These are phyloP conservation scores for Cecropterus lyciades DNA, from an alignment of 1,140 invertebrate species.

Conservation along the genomic window DNA sequence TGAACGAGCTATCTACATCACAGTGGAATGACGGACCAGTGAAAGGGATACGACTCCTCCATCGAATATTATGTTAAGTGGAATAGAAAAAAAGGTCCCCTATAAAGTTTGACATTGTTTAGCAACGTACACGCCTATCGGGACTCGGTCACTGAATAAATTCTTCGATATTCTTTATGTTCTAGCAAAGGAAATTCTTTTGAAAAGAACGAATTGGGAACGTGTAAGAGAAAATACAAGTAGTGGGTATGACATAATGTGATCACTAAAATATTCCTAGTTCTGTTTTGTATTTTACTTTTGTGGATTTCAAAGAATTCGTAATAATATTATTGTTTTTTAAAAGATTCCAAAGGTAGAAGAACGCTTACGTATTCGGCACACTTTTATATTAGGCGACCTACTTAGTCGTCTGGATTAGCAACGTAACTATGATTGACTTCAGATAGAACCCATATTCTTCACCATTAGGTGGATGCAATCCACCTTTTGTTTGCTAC, in stretches of 20 bases:
- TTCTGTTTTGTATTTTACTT: background rate
- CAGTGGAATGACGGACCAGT: conserved; percentile 30
- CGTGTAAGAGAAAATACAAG: background rate
- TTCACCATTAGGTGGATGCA: too few species aligned
- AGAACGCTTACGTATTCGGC: too few species aligned
- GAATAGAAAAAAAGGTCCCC: conserved; percentile 31
- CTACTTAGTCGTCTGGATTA: too few species aligned
- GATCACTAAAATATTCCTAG: background rate
- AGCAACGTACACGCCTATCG: conserved; percentile 20
- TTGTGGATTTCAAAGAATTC: too few species aligned
- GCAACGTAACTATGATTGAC: too few species aligned
- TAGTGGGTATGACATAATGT: background rate
- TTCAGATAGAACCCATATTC: too few species aligned
- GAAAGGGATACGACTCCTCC: conserved; percentile 30
- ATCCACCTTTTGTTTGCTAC: too few species aligned
- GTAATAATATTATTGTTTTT: too few species aligned
- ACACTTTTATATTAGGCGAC: too few species aligned
- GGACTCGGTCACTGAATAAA: conserved; percentile 17
- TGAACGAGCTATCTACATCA: conserved; percentile 45
- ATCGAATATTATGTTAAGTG: conserved; percentile 40
- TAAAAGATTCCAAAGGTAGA: too few species aligned
- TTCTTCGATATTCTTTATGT: conserved; percentile 23
- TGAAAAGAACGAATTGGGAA: background rate
- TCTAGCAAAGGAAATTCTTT: conserved; percentile 4
- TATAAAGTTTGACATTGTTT: conserved; percentile 32